These are phyloP conservation scores for Lamellibrachia columna DNA, from an alignment of 2,888 invertebrate species.

Conservation along the genomic window DNA sequence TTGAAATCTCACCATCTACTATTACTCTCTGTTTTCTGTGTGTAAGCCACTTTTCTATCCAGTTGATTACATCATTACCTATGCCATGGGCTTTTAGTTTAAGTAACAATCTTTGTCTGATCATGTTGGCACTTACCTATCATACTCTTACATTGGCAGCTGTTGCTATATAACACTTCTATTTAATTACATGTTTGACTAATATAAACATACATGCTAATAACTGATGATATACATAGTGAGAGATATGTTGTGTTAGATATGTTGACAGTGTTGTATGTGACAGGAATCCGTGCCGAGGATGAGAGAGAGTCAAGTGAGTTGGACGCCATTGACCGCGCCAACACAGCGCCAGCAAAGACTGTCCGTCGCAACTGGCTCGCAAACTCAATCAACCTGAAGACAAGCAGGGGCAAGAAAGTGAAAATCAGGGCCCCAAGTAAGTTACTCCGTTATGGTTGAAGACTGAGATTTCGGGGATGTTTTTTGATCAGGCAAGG, in stretches of 20 bases:
- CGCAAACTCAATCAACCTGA: slow-evolving; percentile 58
- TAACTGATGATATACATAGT: background rate
- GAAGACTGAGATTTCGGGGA: background rate
- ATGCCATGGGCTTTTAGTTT: no score
- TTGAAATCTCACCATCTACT: no score
- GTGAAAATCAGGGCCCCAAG: slow-evolving; percentile 59
- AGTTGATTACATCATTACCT: no score
- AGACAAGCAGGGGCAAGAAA: slow-evolving; percentile 55
- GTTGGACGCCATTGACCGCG: slow-evolving; percentile 13
- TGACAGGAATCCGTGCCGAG: background rate
- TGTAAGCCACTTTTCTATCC: no score
- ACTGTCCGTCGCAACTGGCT: slow-evolving; percentile 57
- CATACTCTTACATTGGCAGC: no score
- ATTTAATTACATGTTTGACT: background rate
- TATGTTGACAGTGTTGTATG: background rate
- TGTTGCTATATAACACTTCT: no score
- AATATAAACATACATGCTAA: background rate
- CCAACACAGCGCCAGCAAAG: slow-evolving; percentile 56
- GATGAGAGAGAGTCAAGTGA: background rate
- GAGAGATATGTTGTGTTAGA: background rate
- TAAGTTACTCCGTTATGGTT: slow-evolving; percentile 32
- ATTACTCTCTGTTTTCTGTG: no score
- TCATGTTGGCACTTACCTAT: no score
- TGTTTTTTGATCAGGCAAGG: no score
- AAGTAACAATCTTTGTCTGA: no score